These are phyloP conservation scores for Strigamia transsilvanica DNA, from an alignment of 2,888 invertebrate species.

Conservation along the genomic window DNA sequence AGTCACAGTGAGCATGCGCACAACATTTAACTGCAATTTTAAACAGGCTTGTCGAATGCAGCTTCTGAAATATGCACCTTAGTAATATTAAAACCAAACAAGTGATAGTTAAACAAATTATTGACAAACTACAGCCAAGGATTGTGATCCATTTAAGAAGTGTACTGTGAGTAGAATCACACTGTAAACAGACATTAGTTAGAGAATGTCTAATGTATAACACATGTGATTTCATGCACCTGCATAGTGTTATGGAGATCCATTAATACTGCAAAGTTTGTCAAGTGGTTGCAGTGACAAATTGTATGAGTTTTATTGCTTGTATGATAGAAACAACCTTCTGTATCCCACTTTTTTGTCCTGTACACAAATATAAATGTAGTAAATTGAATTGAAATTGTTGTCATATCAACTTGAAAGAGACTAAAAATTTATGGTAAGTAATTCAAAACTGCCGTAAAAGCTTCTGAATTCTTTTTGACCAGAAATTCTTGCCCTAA, in stretches of 20 bases:
- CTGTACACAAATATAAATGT: not conserved
- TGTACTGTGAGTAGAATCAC: not conserved
- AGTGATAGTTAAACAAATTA: conserved; percentile 1
- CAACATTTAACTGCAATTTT: no score
- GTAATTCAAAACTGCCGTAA: no score
- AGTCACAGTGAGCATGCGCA: no score
- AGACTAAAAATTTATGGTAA: no score
- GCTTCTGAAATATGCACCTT: conserved; percentile 9
- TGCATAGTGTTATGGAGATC: conserved; percentile 51
- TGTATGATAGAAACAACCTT: not conserved
- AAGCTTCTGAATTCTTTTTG: no score
- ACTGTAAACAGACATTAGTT: not conserved
- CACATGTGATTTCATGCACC: not conserved
- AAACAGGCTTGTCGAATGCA: no score
- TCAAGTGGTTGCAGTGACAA: conserved; percentile 54
- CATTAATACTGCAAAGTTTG: conserved; percentile 54
- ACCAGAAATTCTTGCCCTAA: no score
- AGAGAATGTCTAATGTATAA: no score
- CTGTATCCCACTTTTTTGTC: not conserved
- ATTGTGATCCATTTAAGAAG: conserved; percentile 13
- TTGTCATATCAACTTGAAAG: no score
- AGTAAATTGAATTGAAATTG: no score
- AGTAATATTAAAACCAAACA: not conserved
- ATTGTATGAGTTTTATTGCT: conserved; percentile 34
- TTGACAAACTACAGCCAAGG: not conserved